Evolutionary conservation across 2,797 vertebrate genomes (phyloP).

Genomic region (Poliocrania exsul): DNA sequence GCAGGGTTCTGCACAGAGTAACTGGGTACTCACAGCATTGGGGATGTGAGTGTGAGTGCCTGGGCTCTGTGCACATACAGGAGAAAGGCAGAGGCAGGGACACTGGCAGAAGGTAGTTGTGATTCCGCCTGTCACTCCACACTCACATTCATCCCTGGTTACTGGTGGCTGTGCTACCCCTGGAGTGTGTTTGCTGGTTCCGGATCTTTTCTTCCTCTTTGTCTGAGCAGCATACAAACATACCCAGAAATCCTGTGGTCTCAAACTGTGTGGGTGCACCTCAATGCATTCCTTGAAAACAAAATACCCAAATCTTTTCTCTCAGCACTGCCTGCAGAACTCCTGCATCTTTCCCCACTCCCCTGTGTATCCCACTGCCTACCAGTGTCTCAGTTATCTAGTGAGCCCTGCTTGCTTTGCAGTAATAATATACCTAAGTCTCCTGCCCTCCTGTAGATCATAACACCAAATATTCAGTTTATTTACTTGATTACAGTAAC

Average conservation of each 20-base stretch:
- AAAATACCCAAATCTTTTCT: background rate
- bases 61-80: background rate
- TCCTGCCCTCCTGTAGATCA: background rate
- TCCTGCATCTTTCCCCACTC: background rate
- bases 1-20: background rate
- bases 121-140: background rate
- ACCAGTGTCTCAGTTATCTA: fast-evolving
- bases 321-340: background rate
- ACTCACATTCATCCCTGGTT: background rate
- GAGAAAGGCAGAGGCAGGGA: background rate
- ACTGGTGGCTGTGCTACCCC: background rate
- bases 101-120: background rate
- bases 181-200: background rate
- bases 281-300: background rate
- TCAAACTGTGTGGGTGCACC: fast-evolving
- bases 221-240: background rate
- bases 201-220: background rate
- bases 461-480: background rate
- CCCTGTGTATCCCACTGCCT: background rate
- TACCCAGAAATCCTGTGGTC: background rate
- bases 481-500: background rate
- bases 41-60: background rate
- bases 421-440: background rate
- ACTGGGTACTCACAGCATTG: background rate
- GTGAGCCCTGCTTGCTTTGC: background rate